A percentile compares a stretch with the other conserved stretches of the same genome.
Evolutionary conservation across 2,113 vertebrate species (phyloP).

Genomic region (Pedionomus torquatus): DNA sequence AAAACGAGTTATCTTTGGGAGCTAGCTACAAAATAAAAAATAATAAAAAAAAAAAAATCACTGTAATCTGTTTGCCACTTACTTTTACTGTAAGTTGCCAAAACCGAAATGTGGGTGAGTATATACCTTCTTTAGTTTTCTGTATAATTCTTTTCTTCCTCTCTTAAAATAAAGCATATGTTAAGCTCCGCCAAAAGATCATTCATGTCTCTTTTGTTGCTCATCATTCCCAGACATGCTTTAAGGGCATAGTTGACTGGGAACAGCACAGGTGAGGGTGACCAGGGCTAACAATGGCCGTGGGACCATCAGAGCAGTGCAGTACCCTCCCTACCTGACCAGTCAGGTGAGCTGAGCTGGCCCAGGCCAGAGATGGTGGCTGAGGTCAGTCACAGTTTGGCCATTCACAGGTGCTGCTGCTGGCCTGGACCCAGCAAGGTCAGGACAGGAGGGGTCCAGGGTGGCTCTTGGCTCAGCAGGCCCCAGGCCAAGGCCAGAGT

Average conservation of each 20-base stretch:
- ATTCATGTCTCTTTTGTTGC: not conserved
- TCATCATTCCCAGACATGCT: not conserved
- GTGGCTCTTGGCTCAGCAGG: not conserved
- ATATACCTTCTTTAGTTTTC: not conserved
- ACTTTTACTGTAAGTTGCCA: not conserved
- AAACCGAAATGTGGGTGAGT: not conserved
- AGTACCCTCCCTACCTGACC: not conserved
- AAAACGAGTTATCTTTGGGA: not conserved
- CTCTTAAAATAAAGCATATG: not conserved
- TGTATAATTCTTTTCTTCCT: not conserved
- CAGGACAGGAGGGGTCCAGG: not conserved
- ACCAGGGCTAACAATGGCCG: accelerated
- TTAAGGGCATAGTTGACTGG: not conserved
- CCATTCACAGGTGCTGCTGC: not conserved
- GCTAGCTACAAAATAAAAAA: not conserved
- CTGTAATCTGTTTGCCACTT: not conserved
- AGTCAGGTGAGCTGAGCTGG: not conserved
- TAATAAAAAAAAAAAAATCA: not conserved
- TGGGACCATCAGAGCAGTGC: accelerated
- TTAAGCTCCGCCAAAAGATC: not conserved
- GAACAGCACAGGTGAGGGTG: not conserved
- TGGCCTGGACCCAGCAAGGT: not conserved
- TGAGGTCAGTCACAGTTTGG: accelerated
- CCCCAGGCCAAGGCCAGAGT: not conserved
- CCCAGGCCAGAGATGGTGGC: not conserved